Evolutionary conservation across 2,888 invertebrate species (phyloP), one percentile per base, ranked within the genome.

Genomic region (Coelinius sp.): DNA sequence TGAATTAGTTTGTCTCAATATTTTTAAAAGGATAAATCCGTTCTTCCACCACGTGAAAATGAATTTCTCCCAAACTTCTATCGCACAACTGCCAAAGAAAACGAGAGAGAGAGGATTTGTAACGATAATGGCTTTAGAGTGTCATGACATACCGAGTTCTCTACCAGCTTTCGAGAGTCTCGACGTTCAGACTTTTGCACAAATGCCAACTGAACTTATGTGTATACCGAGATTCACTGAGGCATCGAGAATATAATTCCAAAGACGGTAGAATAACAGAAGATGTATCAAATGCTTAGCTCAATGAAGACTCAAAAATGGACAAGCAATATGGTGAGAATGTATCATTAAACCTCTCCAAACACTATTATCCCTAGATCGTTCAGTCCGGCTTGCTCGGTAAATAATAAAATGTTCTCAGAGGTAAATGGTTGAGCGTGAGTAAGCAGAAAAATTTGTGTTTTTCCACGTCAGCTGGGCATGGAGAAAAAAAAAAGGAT

Each of bases 71-170:
- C 66, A 63, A 70, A 74, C 74, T 52, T 22, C 41, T 63, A 59
- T 59, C 59, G 56, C 71, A 44, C 49, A 41, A 49, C 64, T 67
- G 67, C 59, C 49, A 49, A 7, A 31, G 25, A 44, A 44, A 17
- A 31, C 41, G 49, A 31, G 65, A 62, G 71, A 65, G 65, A 67
- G 64, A 41, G 41, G 41, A 8, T 31, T 31, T 70, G 80, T 81
- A 81, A 83, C 82, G 81, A 81, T 84, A 84, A 84, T 84, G 83
- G 83, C 80, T 84, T 82, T 82, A 76, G 81, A 84, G 79, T 83
- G 82, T 82, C 80, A 80, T 80, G 81, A 77, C 81, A 71, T 77
- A 68, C 73, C 59, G 31, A 67, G 65, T 52, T 71, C 52, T 25
- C 70, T 70, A 75, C 75, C 71, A 73, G 73, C 73, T 71, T 69